phyloP scores from a whole-genome alignment of 2,888 invertebrate genomes.

The Panorpa germanica region DNA sequence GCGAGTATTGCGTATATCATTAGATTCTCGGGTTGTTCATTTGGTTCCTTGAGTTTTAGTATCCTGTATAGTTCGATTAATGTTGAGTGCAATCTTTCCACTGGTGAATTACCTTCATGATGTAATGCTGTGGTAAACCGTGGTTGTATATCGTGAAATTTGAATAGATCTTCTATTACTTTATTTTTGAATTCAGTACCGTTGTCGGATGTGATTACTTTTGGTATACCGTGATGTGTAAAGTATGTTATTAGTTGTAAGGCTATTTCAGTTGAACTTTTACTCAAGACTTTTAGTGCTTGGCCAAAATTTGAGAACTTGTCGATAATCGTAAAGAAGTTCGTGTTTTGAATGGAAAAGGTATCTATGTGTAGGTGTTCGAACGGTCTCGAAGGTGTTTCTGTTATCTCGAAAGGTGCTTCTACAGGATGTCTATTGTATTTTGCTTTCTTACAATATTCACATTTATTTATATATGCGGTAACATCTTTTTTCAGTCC shows the following conservation, averaged over 20 bases:
- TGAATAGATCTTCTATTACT: not conserved
- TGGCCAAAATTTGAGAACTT: conserved; percentile 14
- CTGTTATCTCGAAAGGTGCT: conserved; percentile 13
- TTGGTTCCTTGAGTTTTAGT: no score
- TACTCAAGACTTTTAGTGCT: conserved; percentile 12
- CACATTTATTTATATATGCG: conserved; percentile 11
- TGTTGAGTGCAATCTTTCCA: conserved; percentile 1
- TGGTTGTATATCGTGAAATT: not conserved
- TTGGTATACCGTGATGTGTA: conserved; percentile 8
- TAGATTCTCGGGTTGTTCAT: no score
- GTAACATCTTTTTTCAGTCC: conserved; percentile 10
- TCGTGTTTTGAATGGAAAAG: conserved; percentile 12
- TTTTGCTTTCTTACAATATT: conserved; percentile 12
- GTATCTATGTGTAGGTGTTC: conserved; percentile 15
- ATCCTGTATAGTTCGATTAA: conserved; percentile 1
- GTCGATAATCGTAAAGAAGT: conserved; percentile 14
- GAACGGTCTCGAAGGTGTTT: conserved; percentile 13
- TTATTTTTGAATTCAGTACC: conserved; percentile 1
- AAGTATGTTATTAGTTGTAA: conserved; percentile 7
- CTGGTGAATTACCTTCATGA: not conserved
- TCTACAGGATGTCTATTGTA: conserved; percentile 13
- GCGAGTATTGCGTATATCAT: no score
- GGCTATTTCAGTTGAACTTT: conserved; percentile 9
- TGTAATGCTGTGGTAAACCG: conserved; percentile 1
- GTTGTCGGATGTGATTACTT: conserved; percentile 8